Conservation (phyloP, 2,113 vertebrate species). For the Apus apus region DNA sequence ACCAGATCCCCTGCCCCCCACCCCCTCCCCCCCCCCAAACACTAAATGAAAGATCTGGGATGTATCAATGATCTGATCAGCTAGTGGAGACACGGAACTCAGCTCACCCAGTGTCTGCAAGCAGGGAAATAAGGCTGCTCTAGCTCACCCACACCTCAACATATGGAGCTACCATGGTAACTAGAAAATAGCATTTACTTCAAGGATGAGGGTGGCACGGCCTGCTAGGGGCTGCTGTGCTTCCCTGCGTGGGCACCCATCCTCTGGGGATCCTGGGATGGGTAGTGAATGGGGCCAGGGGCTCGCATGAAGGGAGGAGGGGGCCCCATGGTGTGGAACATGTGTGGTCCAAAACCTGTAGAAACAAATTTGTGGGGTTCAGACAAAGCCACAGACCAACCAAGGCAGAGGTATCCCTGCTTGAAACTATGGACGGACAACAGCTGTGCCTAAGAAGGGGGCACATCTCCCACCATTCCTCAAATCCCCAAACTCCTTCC, state of each 20-base stretch:
- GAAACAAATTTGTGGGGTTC: conserved; percentile 10
- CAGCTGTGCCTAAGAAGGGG: neutral
- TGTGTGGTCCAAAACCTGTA: conserved; percentile 90
- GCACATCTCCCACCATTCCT: neutral
- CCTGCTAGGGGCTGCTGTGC: conserved; percentile 82
- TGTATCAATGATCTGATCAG: conserved; percentile 8
- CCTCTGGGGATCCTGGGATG: conserved; percentile 94
- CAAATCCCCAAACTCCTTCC: neutral
- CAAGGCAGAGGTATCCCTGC: neutral
- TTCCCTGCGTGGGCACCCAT: conserved; percentile 93
- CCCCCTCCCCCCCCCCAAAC: neutral
- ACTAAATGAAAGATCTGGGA: conserved; percentile 2
- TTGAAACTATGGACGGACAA: neutral
- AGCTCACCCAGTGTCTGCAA: conserved; percentile 27
- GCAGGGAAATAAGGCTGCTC: conserved; percentile 60
- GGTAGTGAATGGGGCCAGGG: conserved; percentile 94
- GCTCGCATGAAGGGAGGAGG: conserved; percentile 92
- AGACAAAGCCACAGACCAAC: neutral
- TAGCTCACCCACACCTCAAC: conserved; percentile 67
- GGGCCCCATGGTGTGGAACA: conserved; percentile 89
- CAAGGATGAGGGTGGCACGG: neutral
- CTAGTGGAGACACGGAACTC: conserved; percentile 40
- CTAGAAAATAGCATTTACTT: conserved; percentile 64
- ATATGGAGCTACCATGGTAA: conserved; percentile 71
- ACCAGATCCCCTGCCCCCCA: neutral